These are phyloP conservation scores for Drosophila paranaensis DNA, from an alignment of 2,888 invertebrate genomes.

Conservation along the genomic window DNA sequence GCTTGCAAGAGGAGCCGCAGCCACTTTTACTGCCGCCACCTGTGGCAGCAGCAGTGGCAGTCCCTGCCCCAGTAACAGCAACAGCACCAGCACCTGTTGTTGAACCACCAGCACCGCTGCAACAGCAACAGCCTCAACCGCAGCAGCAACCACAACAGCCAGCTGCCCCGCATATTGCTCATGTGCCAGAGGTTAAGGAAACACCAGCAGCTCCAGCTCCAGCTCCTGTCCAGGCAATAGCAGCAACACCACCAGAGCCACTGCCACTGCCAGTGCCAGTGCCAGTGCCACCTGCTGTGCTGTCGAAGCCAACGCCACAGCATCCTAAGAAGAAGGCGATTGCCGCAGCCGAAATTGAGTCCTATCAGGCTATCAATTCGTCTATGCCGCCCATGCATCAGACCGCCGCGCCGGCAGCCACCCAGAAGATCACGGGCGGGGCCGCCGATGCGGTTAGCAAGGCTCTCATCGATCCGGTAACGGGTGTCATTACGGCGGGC, in stretches of 20 bases:
- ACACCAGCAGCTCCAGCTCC: not conserved
- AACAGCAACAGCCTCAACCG: conserved; percentile 10
- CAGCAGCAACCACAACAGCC: conserved; percentile 11
- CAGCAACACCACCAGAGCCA: not conserved
- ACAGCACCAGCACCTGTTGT: conserved; percentile 72
- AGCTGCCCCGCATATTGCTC: not conserved
- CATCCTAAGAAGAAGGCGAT: conserved; percentile 83
- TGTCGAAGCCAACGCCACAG: conserved; percentile 73
- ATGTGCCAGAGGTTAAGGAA: conserved; percentile 26
- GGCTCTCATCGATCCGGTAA: conserved; percentile 90
- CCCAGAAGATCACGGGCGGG: conserved; percentile 78
- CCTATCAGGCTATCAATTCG: conserved; percentile 75
- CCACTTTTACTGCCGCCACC: conserved; percentile 36
- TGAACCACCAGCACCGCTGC: conserved; percentile 14
- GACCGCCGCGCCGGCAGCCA: conserved; percentile 73
- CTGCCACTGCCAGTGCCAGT: not conserved
- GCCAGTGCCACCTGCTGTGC: conserved; percentile 25
- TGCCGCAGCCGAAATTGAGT: conserved; percentile 82
- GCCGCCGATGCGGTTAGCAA: conserved; percentile 86
- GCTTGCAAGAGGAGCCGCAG: conserved; percentile 82
- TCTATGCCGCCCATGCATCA: conserved; percentile 80
- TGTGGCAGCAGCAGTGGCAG: conserved; percentile 18
- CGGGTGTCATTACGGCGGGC: conserved; percentile 89
- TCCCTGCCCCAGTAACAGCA: not conserved
- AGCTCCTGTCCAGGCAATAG: not conserved